Evolutionary conservation across 2,888 invertebrate genomes (phyloP).

Genomic region (Apomyelois bistriatella): DNA sequence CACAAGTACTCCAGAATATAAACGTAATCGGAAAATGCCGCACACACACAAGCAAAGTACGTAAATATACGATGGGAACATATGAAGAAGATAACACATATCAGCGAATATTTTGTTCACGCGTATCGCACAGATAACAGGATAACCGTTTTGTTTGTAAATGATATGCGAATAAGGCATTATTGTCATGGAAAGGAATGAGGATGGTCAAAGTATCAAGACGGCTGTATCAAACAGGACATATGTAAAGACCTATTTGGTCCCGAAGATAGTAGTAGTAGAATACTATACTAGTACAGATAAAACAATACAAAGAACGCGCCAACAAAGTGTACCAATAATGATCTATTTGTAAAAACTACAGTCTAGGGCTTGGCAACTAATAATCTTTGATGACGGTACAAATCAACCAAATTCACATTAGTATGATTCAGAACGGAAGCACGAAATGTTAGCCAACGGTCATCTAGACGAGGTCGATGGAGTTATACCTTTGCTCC

Average conservation of each 20-base stretch:
- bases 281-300: too few species aligned
- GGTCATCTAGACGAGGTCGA: conserved; percentile 56
- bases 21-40: neutral
- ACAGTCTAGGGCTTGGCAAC: neutral
- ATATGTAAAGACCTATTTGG: too few species aligned
- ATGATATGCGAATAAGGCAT: conserved; percentile 30
- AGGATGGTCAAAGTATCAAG: conserved; percentile 17
- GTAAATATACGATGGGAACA: conserved; percentile 5
- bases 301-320: too few species aligned
- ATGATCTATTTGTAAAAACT: too few species aligned
- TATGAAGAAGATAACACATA: conserved; percentile 35
- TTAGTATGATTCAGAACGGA: conserved; percentile 46
- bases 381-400: neutral
- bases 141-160: conserved; percentile 47
- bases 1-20: neutral
- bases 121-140: conserved; percentile 47
- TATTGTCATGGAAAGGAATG: conserved; percentile 20
- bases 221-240: neutral
- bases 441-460: conserved; percentile 64
- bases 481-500: conserved; percentile 63
- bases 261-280: too few species aligned
- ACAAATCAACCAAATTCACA: neutral
- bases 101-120: conserved; percentile 45
- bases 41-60: neutral
- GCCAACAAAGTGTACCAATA: too few species aligned